Evolutionary conservation across 2,113 vertebrate species (phyloP), one percentile per base, ranked within the genome.

Genomic region (Todiramphus saurophagus): DNA sequence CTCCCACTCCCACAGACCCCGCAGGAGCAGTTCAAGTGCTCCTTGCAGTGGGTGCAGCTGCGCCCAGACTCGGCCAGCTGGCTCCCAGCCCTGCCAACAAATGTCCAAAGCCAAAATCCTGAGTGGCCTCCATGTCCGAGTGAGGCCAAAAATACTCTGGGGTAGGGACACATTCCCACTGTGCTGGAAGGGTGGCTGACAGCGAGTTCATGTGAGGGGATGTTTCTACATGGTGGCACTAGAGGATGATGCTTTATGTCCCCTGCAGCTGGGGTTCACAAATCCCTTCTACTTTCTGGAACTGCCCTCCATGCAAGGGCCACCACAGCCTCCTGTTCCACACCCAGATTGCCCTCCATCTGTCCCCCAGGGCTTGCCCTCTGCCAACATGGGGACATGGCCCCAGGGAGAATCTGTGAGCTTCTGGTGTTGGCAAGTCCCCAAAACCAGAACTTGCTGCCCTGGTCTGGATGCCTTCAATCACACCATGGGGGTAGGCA

Each of bases 301-400:
- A 7, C 33, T 24, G 70, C 27, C 28, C 16, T 55, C 10, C 2
- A 1, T 37, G 37, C 70, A 33, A 12, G 0, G 3, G 13, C 33
- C 30, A 19, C 11, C 20, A 7, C 23, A 13, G 44, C 6, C 28
- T 18, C n/a, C 18, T 2, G 0, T 7, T 9, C 10, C 8, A 3
- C n/a, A 8, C 8, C 0, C 4, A 37, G 41, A n/a, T 9, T 39
- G 16, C 6, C 9, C 19, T n/a, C 33, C 39, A 2, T 4, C 17
- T 27, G 15, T 15, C 37, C 8, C 21, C 24, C 31, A 17, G 24
- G 8, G 3, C 37, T 63, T 17, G 33, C n/a, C 27, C 46, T 46
- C 55, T 15, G 51, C 84, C 39, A 25, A 27, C 24, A 11, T 0
- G 2, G 18, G n/a, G n/a, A 44, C 5, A 1, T 1, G 33, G 35